Conservation (phyloP, 2,888 invertebrate species). For the Ligdia adustata region DNA sequence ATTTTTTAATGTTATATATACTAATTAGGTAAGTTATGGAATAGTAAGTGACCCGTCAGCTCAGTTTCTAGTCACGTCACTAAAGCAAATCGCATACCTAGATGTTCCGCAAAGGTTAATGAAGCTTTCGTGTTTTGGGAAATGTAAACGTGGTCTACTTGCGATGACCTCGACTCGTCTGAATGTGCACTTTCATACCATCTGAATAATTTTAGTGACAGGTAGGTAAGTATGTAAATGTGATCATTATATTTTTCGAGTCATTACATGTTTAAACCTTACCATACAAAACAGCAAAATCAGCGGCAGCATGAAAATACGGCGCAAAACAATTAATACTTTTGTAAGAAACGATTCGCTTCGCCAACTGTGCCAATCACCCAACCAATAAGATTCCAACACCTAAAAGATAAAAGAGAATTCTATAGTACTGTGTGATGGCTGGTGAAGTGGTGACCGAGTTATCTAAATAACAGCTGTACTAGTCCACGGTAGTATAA, state of each 20-base stretch:
- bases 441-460: conserved; percentile 26
- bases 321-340: conserved; percentile 48
- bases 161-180: too few species aligned
- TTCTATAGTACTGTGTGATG: neutral
- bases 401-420: conserved; percentile 46
- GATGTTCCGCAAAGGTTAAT: conserved; percentile 13
- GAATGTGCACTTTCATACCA: neutral
- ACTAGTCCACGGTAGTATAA: conserved; percentile 25
- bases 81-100: conserved; percentile 7
- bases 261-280: conserved; percentile 26
- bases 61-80: conserved; percentile 10
- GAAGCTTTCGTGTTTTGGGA: conserved; percentile 21
- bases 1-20: too few species aligned
- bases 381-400: conserved; percentile 87
- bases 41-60: too few species aligned
- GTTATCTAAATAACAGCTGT: conserved; percentile 30
- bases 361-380: conserved; percentile 85
- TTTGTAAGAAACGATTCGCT: conserved; percentile 68
- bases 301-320: conserved; percentile 58
- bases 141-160: conserved; percentile 16
- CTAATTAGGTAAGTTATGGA: too few species aligned
- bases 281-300: conserved; percentile 64
- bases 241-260: too few species aligned
- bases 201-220: too few species aligned
- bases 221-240: too few species aligned